phyloP scores from a whole-genome alignment of 2,888 invertebrate species.

The Hyposoter dolosus region DNA sequence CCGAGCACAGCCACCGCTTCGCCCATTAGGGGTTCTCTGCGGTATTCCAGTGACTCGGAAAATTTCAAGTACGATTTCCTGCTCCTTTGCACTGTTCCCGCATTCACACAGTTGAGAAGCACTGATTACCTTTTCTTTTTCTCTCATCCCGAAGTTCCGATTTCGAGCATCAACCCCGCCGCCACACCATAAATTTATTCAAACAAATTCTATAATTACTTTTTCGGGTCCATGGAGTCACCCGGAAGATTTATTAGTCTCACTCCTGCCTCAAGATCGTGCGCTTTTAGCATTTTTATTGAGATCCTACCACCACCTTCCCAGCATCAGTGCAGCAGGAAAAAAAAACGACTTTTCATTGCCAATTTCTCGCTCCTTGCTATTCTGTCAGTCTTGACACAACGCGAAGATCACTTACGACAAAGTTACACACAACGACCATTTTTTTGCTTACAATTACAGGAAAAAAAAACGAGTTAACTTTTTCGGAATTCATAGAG shows the following conservation, averaged over 20 bases:
- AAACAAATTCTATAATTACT: constrained; percentile 84
- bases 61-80: constrained; percentile 44
- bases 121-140: constrained; percentile 73
- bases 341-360: constrained; percentile 36
- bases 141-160: constrained; percentile 77
- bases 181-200: constrained; percentile 81
- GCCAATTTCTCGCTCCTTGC: constrained; percentile 55
- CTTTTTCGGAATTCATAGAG: neutral
- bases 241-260: constrained; percentile 76
- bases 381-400: constrained; percentile 42
- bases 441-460: constrained; percentile 11
- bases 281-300: constrained; percentile 71
- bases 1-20: constrained; percentile 73
- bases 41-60: constrained; percentile 39
- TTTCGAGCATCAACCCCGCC: constrained; percentile 71
- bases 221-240: constrained; percentile 75
- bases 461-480: neutral
- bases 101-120: constrained; percentile 73
- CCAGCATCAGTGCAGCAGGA: constrained; percentile 17
- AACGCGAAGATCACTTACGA: constrained; percentile 65
- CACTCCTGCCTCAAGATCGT: constrained; percentile 47
- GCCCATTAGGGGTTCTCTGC: constrained; percentile 66
- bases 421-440: constrained; percentile 38
- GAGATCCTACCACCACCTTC: constrained; percentile 49
- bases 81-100: constrained; percentile 18